Evolutionary conservation across 2,888 invertebrate species (phyloP), one percentile per base, ranked within the genome.

Genomic region (Sialis fuliginosa): DNA sequence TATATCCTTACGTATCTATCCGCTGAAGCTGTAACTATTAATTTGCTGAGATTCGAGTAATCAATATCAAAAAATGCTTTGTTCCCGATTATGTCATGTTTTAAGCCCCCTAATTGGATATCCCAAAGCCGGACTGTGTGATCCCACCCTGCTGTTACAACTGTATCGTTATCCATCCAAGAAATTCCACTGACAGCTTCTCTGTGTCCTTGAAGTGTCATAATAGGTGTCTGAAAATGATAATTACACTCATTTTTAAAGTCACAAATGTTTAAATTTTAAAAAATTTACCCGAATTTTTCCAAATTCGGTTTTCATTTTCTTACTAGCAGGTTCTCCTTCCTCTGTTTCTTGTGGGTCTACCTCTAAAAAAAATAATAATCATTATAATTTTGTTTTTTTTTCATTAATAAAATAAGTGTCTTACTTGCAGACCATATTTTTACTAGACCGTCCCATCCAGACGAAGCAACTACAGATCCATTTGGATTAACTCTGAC

Each of bases 111-210:
- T 39, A 44, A 7, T 57, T 88, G 85, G 41, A 87, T 73, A 64
- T 98, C 96, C 97, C 97, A 98, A 6, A 93, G 62, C 62, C 88
- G 84, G 10, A 98, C 69, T 1, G 93, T 86, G 61, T 97, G 95
- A 68, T 98, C 97, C 92, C 92, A 93, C 1, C 95, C 90, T 46
- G 83, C 77, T 0, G 93, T 90, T 6, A 88, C 72, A 2, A 95
- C 68, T 51, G 85, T 84, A 52, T 77, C 71, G 48, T 71, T 71
- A 54, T 85, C 81, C 55, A 84, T 75, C 95, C 96, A 98, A 47
- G 79, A 74, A 0, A 87, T 75, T 0, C 81, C 78, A 0, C 89
- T 87, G 12, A 98, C 77, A 9, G 84, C 85, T 65, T 97, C 97
- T 51, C 83, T 80, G 62, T 98, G 97, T 0, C 95, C 95, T 62